Percentiles rank a stretch among this genome's conserved stretches.
Evolutionary conservation across 2,797 vertebrate species (phyloP).

Genomic region (Babyrousa celebensis): DNA sequence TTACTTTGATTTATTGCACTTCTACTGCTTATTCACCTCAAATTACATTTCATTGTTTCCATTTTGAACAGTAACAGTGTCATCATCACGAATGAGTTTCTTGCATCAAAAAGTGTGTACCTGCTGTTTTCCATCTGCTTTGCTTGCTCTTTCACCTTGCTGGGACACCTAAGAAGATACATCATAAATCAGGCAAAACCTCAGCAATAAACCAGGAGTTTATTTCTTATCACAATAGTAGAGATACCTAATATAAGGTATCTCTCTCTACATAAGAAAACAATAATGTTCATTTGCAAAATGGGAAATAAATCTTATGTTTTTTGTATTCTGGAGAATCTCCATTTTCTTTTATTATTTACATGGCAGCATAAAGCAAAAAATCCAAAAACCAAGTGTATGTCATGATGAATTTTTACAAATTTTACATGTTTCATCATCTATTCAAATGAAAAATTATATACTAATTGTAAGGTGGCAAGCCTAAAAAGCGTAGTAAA

Average conservation of each 20-base stretch:
- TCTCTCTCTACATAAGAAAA: not conserved
- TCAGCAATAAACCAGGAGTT: not conserved
- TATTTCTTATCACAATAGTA: no score
- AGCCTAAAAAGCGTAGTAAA: not conserved
- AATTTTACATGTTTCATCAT: not conserved
- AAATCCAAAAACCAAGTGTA: not conserved
- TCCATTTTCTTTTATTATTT: conserved; percentile 30
- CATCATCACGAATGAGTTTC: conserved; percentile 81
- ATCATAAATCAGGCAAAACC: conserved; percentile 44
- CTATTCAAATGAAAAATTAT: not conserved
- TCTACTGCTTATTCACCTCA: conserved; percentile 83
- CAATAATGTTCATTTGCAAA: conserved; percentile 57
- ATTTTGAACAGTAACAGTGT: conserved; percentile 82
- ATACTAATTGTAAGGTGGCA: not conserved
- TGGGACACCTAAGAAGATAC: not conserved
- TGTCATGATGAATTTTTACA: not conserved
- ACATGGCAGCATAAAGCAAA: not conserved
- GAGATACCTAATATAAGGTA: not conserved
- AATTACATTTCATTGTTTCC: conserved; percentile 83
- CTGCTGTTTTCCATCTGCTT: conserved; percentile 83
- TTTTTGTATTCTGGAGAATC: conserved; percentile 21
- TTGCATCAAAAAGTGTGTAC: conserved; percentile 46
- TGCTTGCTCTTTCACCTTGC: conserved; percentile 72
- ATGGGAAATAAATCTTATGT: not conserved
- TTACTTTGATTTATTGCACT: conserved; percentile 84